Base-by-base conservation (phyloP, 2,797 vertebrate species). In the Oreonectes daqikongensis region DNA sequence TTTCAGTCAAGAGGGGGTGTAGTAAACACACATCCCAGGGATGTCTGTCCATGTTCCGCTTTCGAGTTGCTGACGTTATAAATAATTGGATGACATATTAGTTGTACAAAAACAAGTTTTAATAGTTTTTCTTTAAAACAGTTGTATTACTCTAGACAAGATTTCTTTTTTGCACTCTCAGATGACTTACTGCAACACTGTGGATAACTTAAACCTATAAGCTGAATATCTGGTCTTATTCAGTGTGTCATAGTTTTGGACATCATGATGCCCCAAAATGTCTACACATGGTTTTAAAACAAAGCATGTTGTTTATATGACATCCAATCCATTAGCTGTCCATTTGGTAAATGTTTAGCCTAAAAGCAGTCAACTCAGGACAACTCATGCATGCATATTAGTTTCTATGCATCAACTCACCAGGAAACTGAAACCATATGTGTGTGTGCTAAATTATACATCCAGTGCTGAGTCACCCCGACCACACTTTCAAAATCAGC, bases 361-460 rank as follows among this genome's bases (percentile, higher is more conserved):
- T 30, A 17, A 59, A 28, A 59, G 20, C 22, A 26, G 14, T 59
- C 5, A 28, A 57, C 32, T 61, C 2, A 15, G 1, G 18, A 30
- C 68, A 46, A 6, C 53, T 63, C 17, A 20, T 59, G 64, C 17
- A 20, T 59, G 64, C 38, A 75, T 75, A 35, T 59, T 67, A 35
- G 52, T 48, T 75, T 59, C 64, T 68, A 68, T 75, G 17, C 40
- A 59, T 68, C 14, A 22, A 1, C 35, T 50, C 42, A 50, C 1
- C 22, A 15, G 53, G 28, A 76, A 76, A 75, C 46, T 68, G 53
- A 65, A 80, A 65, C 65, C 66, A 61, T n/a, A n/a, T 65, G 48
- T 64, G 14, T 48, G 35, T 35, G 35, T 0, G 9, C 53, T 75
- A 28, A 63, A 74, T 74, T 24, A 79, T 69, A 69, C 50, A 63